A percentile compares a stretch with the other conserved stretches of the same genome.
Evolutionary conservation across 2,888 invertebrate species (phyloP).

Genomic region (Nymphalis polychloros): DNA sequence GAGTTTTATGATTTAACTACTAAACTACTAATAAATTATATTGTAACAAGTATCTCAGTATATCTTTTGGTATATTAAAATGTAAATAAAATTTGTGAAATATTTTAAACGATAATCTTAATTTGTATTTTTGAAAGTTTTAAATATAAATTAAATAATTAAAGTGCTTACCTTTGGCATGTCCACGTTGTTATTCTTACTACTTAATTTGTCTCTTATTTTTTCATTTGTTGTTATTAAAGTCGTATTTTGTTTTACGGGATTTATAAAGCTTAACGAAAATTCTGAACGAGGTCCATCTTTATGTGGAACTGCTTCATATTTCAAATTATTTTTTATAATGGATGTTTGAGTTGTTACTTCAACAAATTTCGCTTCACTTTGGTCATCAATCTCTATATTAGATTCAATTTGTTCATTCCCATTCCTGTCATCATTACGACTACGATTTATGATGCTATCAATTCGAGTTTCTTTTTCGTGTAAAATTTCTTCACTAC

Average conservation of each 20-base stretch:
- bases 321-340: slow-evolving; percentile 3
- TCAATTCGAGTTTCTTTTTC: slow-evolving; percentile 28
- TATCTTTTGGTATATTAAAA: neutral
- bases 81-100: neutral
- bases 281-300: slow-evolving; percentile 65
- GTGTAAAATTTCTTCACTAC: slow-evolving; percentile 39
- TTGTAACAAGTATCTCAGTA: no score
- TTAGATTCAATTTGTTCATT: slow-evolving; percentile 29
- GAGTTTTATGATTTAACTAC: no score
- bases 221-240: slow-evolving; percentile 34
- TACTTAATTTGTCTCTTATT: slow-evolving; percentile 41
- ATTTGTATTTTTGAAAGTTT: neutral
- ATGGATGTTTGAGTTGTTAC: neutral
- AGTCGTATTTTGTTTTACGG: slow-evolving; percentile 21
- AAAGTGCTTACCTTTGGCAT: slow-evolving; percentile 49
- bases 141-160: slow-evolving; percentile 20
- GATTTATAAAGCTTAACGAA: slow-evolving; percentile 51
- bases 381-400: slow-evolving; percentile 26
- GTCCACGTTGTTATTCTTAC: slow-evolving; percentile 38
- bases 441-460: slow-evolving; percentile 26
- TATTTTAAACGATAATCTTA: neutral
- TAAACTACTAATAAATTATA: no score
- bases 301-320: slow-evolving; percentile 37
- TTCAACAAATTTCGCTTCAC: slow-evolving; percentile 30
- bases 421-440: slow-evolving; percentile 26